Conservation (phyloP, 2,888 invertebrate species). For the Tricholauxania praeusta region DNA sequence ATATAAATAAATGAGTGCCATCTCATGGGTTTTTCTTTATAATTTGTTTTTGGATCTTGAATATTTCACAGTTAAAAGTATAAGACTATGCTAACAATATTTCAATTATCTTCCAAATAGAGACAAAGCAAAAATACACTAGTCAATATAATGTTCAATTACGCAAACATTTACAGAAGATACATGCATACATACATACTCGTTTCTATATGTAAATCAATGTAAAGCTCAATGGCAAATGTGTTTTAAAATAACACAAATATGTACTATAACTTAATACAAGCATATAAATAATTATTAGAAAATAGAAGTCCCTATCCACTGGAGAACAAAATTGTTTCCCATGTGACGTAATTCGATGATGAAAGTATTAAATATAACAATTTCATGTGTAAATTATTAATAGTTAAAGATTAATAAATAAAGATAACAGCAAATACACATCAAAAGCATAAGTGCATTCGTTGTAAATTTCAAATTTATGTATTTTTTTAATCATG, state of each 20-base stretch:
- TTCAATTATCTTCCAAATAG: no score
- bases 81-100: no score
- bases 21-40: background rate
- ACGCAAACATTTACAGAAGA: constrained; percentile 6
- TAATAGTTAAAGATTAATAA: constrained; percentile 8
- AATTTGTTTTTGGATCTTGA: background rate
- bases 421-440: constrained; percentile 23
- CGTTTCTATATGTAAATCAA: constrained; percentile 29
- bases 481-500: background rate
- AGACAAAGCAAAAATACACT: constrained; percentile 9
- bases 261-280: no score
- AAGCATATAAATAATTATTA: no score
- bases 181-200: constrained; percentile 12
- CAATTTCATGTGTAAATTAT: constrained; percentile 4
- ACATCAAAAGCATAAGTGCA: constrained; percentile 14
- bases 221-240: constrained; percentile 5
- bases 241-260: constrained; percentile 3
- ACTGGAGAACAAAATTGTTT: no score
- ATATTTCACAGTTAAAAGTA: no score
- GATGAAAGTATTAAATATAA: background rate
- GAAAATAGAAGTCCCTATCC: no score
- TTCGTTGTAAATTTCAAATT: constrained; percentile 24
- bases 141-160: constrained; percentile 35
- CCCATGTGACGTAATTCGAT: background rate
- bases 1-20: constrained; percentile 6